Percentiles rank a stretch among this genome's conserved stretches.
These are phyloP conservation scores for Sceloporus undulatus DNA, from an alignment of 2,113 vertebrate genomes.

Conservation along the genomic window DNA sequence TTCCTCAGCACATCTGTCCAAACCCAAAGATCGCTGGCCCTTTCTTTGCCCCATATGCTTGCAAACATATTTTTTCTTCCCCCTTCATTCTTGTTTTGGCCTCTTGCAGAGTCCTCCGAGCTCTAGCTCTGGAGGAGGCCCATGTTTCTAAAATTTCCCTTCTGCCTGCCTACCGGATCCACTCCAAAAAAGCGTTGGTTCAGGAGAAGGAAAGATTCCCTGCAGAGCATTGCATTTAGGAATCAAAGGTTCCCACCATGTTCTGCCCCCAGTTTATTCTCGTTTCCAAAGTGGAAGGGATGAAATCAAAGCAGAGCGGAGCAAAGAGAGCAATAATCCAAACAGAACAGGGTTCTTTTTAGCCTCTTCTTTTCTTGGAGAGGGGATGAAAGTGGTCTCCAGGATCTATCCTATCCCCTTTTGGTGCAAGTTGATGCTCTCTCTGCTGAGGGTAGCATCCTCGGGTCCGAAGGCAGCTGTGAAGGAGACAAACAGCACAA, in stretches of 20 bases:
- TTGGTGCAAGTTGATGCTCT: background rate
- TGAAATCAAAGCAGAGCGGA: background rate
- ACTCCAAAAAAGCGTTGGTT: slow-evolving; percentile 30
- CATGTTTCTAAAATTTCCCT: slow-evolving; percentile 61
- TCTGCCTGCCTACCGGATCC: slow-evolving; percentile 24
- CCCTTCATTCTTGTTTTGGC: slow-evolving; percentile 62
- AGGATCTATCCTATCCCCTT: background rate
- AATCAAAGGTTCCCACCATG: background rate
- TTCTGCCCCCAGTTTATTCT: background rate
- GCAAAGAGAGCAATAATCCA: background rate
- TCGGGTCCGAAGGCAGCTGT: slow-evolving; percentile 54
- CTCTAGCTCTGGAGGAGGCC: slow-evolving; percentile 64
- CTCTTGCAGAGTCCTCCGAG: slow-evolving; percentile 62
- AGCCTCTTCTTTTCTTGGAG: slow-evolving; percentile 43
- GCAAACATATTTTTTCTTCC: slow-evolving; percentile 36
- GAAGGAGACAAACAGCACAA: slow-evolving; percentile 23
- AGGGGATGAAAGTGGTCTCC: background rate
- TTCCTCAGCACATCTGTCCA: slow-evolving; percentile 73
- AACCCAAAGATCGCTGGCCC: slow-evolving; percentile 66
- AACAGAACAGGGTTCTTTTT: slow-evolving; percentile 45
- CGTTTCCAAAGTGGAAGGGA: slow-evolving; percentile 31
- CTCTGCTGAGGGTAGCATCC: background rate
- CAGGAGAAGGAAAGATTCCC: slow-evolving; percentile 22
- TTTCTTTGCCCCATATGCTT: slow-evolving; percentile 67
- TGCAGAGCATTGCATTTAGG: slow-evolving; percentile 20